Percentiles rank a stretch among this genome's conserved stretches.
phyloP scores from a whole-genome alignment of 2,888 invertebrate species.

The Hololepta plana region DNA sequence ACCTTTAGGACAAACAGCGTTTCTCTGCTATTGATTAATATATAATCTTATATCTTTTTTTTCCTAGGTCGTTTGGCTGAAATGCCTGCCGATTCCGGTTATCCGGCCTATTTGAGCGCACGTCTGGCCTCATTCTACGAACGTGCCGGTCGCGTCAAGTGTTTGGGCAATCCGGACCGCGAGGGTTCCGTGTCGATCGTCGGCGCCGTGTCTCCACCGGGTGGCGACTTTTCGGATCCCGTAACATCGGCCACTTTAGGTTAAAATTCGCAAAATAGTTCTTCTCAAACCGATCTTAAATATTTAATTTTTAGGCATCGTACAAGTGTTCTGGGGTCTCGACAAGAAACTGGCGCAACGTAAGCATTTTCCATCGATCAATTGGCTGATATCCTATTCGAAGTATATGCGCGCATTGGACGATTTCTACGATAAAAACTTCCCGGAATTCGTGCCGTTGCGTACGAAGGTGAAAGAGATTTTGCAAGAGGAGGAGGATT shows the following conservation, averaged over 20 bases:
- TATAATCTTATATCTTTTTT: constrained; percentile 4
- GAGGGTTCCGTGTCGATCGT: constrained; percentile 99
- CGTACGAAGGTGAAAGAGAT: constrained; percentile 76
- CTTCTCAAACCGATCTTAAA: background rate
- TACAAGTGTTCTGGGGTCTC: constrained; percentile 98
- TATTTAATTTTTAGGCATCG: constrained; percentile 47
- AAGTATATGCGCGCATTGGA: constrained; percentile 98
- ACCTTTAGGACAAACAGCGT: too few relatives aligned
- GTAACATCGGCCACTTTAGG: constrained; percentile 92
- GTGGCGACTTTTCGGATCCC: constrained; percentile 99
- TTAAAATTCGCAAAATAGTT: constrained; percentile 7
- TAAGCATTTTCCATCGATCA: constrained; percentile 99
- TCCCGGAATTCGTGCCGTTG: constrained; percentile 89
- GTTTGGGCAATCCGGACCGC: constrained; percentile 91
- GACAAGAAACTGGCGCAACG: constrained; percentile 98
- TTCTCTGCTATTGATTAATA: too few relatives aligned
- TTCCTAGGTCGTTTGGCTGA: constrained; percentile 75
- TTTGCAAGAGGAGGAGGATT: constrained; percentile 90
- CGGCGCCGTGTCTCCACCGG: constrained; percentile 98
- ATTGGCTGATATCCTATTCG: constrained; percentile 95
- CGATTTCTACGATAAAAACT: constrained; percentile 98
- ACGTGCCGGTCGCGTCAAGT: constrained; percentile 94
- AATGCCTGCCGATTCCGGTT: constrained; percentile 99
- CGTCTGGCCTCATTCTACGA: constrained; percentile 99
- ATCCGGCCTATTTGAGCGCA: constrained; percentile 97